A percentile compares a stretch with the other conserved stretches of the same genome.
phyloP scores from a whole-genome alignment of 2,113 vertebrate genomes.

The Himantopus leucocephalus region DNA sequence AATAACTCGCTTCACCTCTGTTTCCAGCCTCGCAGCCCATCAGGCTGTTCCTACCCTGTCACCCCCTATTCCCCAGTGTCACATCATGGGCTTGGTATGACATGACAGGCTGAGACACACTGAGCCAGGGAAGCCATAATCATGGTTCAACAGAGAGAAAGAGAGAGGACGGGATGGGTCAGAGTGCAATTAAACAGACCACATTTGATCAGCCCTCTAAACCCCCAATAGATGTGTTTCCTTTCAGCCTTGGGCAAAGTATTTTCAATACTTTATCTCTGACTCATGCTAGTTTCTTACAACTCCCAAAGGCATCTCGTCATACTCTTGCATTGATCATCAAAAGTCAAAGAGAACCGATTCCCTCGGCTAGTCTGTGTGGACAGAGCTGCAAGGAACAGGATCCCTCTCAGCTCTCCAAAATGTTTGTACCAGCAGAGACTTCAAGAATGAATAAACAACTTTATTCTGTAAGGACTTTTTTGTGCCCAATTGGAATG shows the following conservation, averaged over 20 bases:
- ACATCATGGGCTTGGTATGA: neutral
- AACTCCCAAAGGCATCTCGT: neutral
- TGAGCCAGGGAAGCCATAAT: neutral
- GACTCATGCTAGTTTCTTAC: neutral
- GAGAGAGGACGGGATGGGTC: neutral
- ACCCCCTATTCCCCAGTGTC: neutral
- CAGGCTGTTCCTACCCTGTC: constrained; percentile 27
- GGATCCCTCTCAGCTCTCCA: neutral
- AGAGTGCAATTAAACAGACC: neutral
- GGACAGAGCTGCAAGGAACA: neutral
- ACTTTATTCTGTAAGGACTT: neutral
- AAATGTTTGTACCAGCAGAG: neutral
- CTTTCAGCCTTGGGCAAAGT: neutral
- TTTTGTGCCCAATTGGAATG: neutral
- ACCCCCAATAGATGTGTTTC: neutral
- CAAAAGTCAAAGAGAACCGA: neutral
- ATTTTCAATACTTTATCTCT: neutral
- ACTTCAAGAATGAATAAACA: neutral
- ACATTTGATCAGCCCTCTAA: neutral
- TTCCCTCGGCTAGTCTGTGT: accelerated
- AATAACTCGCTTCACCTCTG: constrained; percentile 35
- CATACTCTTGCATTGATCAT: neutral
- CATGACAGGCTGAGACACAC: neutral
- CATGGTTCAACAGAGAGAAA: neutral
- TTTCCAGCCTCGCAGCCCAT: neutral